Evolutionary conservation across 2,113 vertebrate species (phyloP).

Genomic region (Lutjanus erythropterus): DNA sequence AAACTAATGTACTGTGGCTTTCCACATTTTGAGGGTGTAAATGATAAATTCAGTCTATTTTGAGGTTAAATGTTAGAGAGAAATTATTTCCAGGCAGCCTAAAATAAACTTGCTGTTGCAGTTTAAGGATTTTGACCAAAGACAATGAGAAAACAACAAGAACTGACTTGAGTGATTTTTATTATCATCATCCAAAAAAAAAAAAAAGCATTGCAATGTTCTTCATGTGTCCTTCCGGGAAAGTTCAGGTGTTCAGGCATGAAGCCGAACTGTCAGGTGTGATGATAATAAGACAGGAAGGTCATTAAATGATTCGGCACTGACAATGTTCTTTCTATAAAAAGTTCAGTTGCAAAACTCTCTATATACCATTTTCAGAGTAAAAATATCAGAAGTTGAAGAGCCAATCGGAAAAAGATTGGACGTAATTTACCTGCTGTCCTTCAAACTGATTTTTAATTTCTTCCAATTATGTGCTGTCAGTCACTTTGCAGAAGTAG

Average conservation of each 20-base stretch:
- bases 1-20: background rate
- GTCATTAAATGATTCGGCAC: constrained; percentile 40
- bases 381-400: constrained; percentile 31
- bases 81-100: background rate
- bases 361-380: constrained; percentile 22
- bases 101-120: background rate
- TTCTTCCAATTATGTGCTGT: constrained; percentile 68
- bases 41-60: background rate
- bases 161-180: background rate
- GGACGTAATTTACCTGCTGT: constrained; percentile 58
- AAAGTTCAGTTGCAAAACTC: constrained; percentile 35
- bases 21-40: background rate
- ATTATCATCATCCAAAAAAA: too few relatives aligned
- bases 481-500: constrained; percentile 59
- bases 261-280: constrained; percentile 25
- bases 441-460: constrained; percentile 62
- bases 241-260: background rate
- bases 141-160: background rate
- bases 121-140: background rate
- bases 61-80: background rate
- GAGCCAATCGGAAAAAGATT: constrained; percentile 6
- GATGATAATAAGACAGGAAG: constrained; percentile 36
- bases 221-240: background rate
- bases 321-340: background rate
- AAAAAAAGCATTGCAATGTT: constrained; percentile 1